Conservation (phyloP, 2,797 vertebrate species). For the Phrynocephalus vlangalii region DNA sequence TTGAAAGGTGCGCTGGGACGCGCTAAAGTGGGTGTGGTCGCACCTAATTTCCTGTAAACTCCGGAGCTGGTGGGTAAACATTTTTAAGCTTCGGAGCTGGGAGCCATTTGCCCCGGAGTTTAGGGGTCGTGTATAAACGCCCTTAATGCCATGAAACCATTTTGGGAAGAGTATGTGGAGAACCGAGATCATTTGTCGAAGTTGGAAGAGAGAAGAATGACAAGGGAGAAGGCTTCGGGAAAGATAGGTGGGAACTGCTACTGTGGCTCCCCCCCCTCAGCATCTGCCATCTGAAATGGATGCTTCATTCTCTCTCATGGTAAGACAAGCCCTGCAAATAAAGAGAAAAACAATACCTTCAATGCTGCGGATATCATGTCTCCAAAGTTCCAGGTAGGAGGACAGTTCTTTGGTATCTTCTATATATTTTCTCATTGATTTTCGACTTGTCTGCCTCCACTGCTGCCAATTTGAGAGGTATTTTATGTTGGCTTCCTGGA, state of each 20-base stretch:
- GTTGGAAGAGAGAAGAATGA: not conserved
- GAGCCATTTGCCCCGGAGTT: too few relatives aligned
- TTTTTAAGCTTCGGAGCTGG: too few relatives aligned
- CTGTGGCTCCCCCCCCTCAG: not conserved
- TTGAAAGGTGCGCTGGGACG: too few relatives aligned
- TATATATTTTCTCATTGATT: constrained; percentile 79
- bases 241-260: not conserved
- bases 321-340: not conserved
- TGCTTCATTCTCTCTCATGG: too few relatives aligned
- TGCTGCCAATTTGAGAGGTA: constrained; percentile 78
- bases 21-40: too few relatives aligned
- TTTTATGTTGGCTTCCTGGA: constrained; percentile 64
- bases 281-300: not conserved
- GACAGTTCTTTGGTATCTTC: constrained; percentile 76
- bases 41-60: too few relatives aligned
- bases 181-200: not conserved
- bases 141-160: too few relatives aligned
- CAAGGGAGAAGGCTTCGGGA: not conserved
- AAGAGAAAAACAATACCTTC: constrained; percentile 80
- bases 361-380: constrained; percentile 87
- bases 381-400: constrained; percentile 88
- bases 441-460: constrained; percentile 78
- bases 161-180: too few relatives aligned
- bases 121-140: too few relatives aligned
- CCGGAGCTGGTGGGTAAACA: too few relatives aligned